Conservation (phyloP, 1,140 invertebrate species). For the Galleria mellonella region DNA sequence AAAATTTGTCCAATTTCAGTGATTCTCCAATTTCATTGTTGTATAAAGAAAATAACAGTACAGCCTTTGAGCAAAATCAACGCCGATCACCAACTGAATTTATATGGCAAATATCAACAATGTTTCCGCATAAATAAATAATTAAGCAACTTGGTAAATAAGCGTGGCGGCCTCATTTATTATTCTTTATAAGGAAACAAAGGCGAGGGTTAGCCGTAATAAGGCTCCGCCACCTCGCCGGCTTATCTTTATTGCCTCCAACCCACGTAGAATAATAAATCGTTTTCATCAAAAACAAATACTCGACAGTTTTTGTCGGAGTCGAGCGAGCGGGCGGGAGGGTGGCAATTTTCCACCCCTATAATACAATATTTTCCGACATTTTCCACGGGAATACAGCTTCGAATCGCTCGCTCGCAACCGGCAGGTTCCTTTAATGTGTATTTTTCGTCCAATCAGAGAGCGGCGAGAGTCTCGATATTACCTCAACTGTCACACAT, state of each 20-base stretch:
- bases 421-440: slow-evolving; percentile 73
- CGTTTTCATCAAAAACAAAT: slow-evolving; percentile 75
- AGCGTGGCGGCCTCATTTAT: slow-evolving; percentile 70
- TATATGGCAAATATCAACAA: slow-evolving; percentile 55
- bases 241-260: slow-evolving; percentile 74
- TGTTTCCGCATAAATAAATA: slow-evolving; percentile 67
- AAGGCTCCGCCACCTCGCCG: slow-evolving; percentile 72
- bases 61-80: slow-evolving; percentile 1
- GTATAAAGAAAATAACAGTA: too few species aligned
- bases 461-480: slow-evolving; percentile 73
- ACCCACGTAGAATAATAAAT: slow-evolving; percentile 75
- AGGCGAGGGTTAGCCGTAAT: slow-evolving; percentile 74
- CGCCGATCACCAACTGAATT: slow-evolving; percentile 18
- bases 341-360: slow-evolving; percentile 72
- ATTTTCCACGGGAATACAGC: slow-evolving; percentile 73
- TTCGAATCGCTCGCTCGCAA: slow-evolving; percentile 69
- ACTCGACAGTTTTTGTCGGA: slow-evolving; percentile 73
- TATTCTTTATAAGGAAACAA: slow-evolving; percentile 75
- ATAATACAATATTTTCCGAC: slow-evolving; percentile 74
- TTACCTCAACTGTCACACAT: slow-evolving; percentile 77
- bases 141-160: slow-evolving; percentile 71
- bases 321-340: slow-evolving; percentile 65
- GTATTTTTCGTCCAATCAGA: slow-evolving; percentile 76
- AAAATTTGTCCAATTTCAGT: slow-evolving; percentile 19
- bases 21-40: too few species aligned